phyloP scores from a whole-genome alignment of 64 coral and sea anemone species.

The Montipora capricornis region DNA sequence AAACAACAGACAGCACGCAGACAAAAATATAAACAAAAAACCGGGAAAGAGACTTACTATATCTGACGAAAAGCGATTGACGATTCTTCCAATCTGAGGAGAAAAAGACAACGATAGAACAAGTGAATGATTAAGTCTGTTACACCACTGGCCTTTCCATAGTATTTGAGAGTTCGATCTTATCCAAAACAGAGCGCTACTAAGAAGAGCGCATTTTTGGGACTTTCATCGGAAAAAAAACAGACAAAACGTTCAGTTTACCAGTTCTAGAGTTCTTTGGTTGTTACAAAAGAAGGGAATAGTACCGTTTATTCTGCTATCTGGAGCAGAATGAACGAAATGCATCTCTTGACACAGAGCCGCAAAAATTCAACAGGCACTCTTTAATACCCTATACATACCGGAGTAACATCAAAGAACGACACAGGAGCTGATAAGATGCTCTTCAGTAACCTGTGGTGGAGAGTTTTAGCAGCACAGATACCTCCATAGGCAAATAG shows the following conservation, averaged over 20 bases:
- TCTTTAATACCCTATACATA: not conserved
- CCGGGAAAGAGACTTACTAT: conserved; percentile 65
- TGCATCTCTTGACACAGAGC: not conserved
- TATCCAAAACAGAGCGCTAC: no score
- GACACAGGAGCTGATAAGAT: conserved; percentile 91
- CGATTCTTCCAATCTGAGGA: conserved; percentile 90
- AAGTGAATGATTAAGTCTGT: not conserved
- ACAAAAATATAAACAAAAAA: no score
- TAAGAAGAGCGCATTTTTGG: no score
- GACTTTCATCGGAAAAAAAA: no score
- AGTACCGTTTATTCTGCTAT: no score
- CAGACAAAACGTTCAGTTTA: no score
- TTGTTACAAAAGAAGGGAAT: no score
- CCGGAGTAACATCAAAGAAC: conserved; percentile 98
- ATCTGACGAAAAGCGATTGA: conserved; percentile 97
- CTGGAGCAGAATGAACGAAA: no score
- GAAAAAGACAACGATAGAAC: not conserved
- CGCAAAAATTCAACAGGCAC: not conserved
- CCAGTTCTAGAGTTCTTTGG: no score
- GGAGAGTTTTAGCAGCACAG: conserved; percentile 85
- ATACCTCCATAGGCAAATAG: conserved; percentile 96
- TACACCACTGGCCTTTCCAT: not conserved
- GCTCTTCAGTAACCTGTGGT: conserved; percentile 74
- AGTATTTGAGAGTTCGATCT: not conserved
- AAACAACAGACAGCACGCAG: no score